Evolutionary conservation across 2,797 vertebrate genomes (phyloP), one percentile per base, ranked within the genome.

Genomic region (Sus cebifrons): DNA sequence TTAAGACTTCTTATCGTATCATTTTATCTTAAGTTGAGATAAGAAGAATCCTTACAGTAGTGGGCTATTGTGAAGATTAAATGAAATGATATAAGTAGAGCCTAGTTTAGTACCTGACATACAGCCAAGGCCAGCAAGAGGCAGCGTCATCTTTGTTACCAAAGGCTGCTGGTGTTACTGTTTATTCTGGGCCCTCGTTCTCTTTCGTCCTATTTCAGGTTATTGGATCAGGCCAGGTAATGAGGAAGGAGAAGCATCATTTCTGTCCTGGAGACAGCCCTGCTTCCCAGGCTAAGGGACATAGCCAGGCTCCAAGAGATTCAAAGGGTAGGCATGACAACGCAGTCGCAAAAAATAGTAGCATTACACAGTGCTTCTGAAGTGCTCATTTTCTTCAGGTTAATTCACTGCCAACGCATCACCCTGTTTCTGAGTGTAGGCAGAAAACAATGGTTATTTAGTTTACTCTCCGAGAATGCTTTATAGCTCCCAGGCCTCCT

Each of bases 331-430:
- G 70, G 82, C 49, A n/a, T 44, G 71, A 71, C 40, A 90, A 52
- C 67, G 16, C 68, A 68, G 67, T 60, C 77, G 62, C 52, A 70
- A 58, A 52, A 67, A 93, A 75, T 5, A 56, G 78, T 2, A 78
- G 29, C 21, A n/a, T 14, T 21, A 36, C 13, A 15, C 20, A 70
- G 14, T 78, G 70, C 32, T 83, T 82, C 40, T 71, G 62, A 90
- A 95, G 91, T 4, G 29, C 13, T 93, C 54, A 27, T 70, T 91
- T 93, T 71, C 70, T 94, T 40, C 88, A 85, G 78, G 77, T 2
- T 12, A 40, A 84, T 32, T 67, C 58, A 71, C 78, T 60, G 84
- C 23, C 65, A 82, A 93, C 74, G 60, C 79, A 29, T 29, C 64
- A 29, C n/a, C 32, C 25, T 70, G 32, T 52, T 49, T 36, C 62